Evolutionary conservation across 2,888 invertebrate species (phyloP).

Genomic region (Nephrotoma flavescens): DNA sequence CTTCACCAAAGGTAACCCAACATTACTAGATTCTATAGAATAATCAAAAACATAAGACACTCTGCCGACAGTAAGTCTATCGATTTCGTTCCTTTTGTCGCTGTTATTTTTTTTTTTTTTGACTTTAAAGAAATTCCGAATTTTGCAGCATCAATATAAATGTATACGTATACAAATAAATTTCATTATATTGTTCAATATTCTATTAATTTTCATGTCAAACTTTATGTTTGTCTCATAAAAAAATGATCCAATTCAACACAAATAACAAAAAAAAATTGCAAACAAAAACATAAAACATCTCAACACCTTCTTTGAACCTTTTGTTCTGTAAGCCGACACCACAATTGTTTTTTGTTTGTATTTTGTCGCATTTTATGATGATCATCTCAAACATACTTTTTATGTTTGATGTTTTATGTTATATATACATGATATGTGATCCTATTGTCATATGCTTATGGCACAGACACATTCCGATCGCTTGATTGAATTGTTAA

Average conservation of each 20-base stretch:
- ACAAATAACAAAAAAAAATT: background rate
- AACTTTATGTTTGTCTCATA: background rate
- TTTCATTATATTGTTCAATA: background rate
- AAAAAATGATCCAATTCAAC: background rate
- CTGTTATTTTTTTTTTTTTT: background rate
- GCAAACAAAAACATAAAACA: background rate
- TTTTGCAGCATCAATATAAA: background rate
- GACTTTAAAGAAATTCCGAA: background rate
- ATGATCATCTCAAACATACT: background rate
- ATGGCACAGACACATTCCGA: background rate
- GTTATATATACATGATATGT: background rate
- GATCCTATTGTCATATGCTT: background rate
- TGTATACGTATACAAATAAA: no score
- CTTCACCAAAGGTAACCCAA: background rate
- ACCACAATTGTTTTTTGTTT: background rate
- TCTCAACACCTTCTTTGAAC: background rate
- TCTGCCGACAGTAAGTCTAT: background rate
- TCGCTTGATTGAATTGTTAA: background rate
- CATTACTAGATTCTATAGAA: background rate
- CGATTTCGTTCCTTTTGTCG: background rate
- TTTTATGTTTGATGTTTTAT: background rate
- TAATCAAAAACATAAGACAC: background rate
- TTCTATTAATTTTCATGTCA: background rate
- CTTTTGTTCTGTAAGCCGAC: background rate
- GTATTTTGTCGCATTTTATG: background rate